phyloP scores from a whole-genome alignment of 2,113 vertebrate genomes.

The Cheilinus undulatus region DNA sequence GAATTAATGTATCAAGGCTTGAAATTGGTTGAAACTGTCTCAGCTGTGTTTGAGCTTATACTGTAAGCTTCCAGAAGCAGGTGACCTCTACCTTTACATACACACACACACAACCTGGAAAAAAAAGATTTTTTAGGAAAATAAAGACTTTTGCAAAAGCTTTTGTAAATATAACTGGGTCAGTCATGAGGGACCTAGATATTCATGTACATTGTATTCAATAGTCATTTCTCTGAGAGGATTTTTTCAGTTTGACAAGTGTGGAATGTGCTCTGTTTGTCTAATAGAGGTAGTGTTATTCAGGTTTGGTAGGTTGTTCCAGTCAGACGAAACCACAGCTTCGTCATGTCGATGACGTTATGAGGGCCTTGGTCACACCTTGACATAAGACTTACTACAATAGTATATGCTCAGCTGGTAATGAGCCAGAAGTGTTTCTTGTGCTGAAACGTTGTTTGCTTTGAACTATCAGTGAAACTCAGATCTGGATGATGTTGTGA shows the following conservation, averaged over 20 bases:
- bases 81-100: background rate
- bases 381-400: constrained; percentile 25
- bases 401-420: constrained; percentile 5
- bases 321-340: constrained; percentile 83
- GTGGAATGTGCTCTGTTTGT: constrained; percentile 76
- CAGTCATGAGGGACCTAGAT: background rate
- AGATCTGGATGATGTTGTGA: background rate
- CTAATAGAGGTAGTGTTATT: constrained; percentile 55
- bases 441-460: background rate
- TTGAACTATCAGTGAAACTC: constrained; percentile 14
- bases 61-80: background rate
- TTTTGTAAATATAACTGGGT: background rate
- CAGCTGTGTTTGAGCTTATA: background rate
- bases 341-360: constrained; percentile 58
- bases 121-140: background rate
- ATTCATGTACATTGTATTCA: background rate
- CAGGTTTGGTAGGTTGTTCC: constrained; percentile 81
- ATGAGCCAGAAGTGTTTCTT: constrained; percentile 1
- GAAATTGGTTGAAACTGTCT: constrained; percentile 9
- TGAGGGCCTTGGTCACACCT: constrained; percentile 51
- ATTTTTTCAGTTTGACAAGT: constrained; percentile 19
- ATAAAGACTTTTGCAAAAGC: background rate
- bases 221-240: background rate
- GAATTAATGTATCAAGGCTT: background rate
- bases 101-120: background rate